phyloP scores from a whole-genome alignment of 2,113 vertebrate genomes.

The Holacanthus passer region DNA sequence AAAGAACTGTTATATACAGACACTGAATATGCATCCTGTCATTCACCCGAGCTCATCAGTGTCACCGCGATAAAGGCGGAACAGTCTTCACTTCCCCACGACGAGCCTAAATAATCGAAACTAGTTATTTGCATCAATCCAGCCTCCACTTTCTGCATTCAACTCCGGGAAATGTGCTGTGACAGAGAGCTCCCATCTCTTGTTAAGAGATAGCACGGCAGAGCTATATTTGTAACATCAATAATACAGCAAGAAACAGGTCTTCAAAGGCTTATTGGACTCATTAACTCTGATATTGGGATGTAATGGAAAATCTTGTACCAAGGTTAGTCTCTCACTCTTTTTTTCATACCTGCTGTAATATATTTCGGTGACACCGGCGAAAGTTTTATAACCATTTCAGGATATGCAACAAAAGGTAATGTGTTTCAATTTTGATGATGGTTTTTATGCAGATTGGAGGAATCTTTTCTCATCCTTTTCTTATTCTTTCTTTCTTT shows the following conservation, averaged over 20 bases:
- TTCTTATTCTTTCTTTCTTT: neutral
- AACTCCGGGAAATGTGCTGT: constrained; percentile 61
- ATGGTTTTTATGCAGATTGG: neutral
- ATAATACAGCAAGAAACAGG: constrained; percentile 63
- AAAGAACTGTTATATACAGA: constrained; percentile 26
- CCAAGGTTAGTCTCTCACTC: constrained; percentile 39
- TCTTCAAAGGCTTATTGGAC: constrained; percentile 60
- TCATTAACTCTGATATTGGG: constrained; percentile 71
- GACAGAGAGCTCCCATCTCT: constrained; percentile 69
- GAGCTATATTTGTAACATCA: constrained; percentile 68
- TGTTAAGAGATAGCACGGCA: constrained; percentile 58
- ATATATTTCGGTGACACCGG: neutral
- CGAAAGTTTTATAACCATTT: constrained; percentile 1
- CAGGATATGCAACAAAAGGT: neutral
- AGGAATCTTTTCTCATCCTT: neutral
- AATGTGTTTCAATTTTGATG: neutral
- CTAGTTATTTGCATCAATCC: constrained; percentile 75
- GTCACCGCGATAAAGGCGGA: constrained; percentile 49
- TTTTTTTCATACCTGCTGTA: constrained; percentile 20
- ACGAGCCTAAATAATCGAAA: constrained; percentile 78
- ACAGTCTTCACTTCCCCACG: constrained; percentile 61
- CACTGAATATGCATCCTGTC: constrained; percentile 70
- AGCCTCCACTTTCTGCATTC: constrained; percentile 53
- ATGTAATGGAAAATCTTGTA: constrained; percentile 48
- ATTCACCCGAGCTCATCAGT: constrained; percentile 48